Evolutionary conservation across 2,797 vertebrate species (phyloP).

Genomic region (Synaphobranchus kaupii): DNA sequence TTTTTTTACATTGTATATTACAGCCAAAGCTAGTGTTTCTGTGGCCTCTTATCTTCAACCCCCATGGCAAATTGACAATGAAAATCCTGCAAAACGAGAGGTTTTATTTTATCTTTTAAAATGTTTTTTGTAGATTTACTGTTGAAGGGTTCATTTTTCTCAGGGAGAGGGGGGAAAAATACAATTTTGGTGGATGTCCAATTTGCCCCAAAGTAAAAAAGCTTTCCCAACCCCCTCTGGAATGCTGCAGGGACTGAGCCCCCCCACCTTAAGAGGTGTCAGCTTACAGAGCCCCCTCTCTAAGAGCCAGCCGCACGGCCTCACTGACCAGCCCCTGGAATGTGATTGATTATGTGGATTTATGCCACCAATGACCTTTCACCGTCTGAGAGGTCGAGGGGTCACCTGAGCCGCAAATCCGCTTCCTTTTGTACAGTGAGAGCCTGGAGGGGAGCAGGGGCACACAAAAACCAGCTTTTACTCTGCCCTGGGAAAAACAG

Average conservation of each 20-base stretch:
- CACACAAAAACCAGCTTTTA: conserved; percentile 84
- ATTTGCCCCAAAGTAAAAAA: conserved; percentile 49
- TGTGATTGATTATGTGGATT: conserved; percentile 98
- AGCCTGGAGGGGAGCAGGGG: conserved; percentile 74
- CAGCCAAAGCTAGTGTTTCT: background rate
- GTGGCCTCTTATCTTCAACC: background rate
- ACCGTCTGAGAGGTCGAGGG: conserved; percentile 84
- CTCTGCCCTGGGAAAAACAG: conserved; percentile 89
- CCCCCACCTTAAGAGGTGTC: conserved; percentile 77
- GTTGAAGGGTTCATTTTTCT: background rate
- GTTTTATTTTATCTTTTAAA: background rate
- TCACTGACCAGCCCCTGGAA: conserved; percentile 80
- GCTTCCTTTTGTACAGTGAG: conserved; percentile 98
- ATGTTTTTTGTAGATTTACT: background rate
- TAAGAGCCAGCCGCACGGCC: conserved; percentile 68
- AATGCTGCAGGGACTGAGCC: conserved; percentile 60
- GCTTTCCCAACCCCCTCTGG: conserved; percentile 55
- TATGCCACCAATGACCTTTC: conserved; percentile 90
- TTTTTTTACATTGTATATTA: background rate
- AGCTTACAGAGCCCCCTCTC: conserved; percentile 88
- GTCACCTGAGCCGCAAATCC: conserved; percentile 92
- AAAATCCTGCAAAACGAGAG: background rate
- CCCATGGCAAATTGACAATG: background rate
- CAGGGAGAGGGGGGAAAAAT: background rate
- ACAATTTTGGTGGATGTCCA: conserved; percentile 14